A percentile compares a stretch with the other conserved stretches of the same genome.
These are phyloP conservation scores for Nyctibius bracteatus DNA, from an alignment of 2,113 vertebrate genomes.

Conservation along the genomic window DNA sequence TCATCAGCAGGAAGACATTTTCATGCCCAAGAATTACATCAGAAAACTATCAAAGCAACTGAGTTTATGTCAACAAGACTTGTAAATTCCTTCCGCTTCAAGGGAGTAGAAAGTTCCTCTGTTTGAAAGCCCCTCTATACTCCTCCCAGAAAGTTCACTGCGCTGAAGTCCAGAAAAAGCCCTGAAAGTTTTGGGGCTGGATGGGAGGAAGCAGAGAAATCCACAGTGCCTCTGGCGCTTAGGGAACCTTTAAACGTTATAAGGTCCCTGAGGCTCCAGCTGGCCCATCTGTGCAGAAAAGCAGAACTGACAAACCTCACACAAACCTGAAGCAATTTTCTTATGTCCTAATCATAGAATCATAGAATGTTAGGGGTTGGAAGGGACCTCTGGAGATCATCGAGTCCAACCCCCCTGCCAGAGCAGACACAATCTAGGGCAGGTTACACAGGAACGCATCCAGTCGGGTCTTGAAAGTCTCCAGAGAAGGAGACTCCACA, in stretches of 20 bases:
- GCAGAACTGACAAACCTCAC: too few relatives aligned
- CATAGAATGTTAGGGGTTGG: too few relatives aligned
- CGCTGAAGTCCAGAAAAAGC: background rate
- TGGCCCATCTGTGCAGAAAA: accelerated
- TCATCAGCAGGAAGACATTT: background rate
- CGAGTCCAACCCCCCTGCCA: too few relatives aligned
- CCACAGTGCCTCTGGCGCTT: background rate
- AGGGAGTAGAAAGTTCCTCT: background rate
- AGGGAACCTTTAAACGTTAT: background rate
- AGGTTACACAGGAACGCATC: too few relatives aligned
- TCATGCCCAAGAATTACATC: background rate
- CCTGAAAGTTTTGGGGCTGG: background rate
- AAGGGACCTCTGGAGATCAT: too few relatives aligned
- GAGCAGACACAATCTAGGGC: too few relatives aligned
- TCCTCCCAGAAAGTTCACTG: background rate
- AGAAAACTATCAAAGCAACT: background rate
- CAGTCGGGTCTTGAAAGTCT: too few relatives aligned
- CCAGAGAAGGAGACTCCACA: too few relatives aligned
- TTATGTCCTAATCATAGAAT: too few relatives aligned
- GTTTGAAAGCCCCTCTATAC: background rate
- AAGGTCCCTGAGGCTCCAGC: background rate
- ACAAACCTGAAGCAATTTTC: too few relatives aligned
- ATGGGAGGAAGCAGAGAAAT: background rate
- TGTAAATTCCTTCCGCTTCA: background rate
- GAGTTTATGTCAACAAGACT: background rate